phyloP scores from a whole-genome alignment of 2,888 invertebrate species.

The Chloromyia formosa region DNA sequence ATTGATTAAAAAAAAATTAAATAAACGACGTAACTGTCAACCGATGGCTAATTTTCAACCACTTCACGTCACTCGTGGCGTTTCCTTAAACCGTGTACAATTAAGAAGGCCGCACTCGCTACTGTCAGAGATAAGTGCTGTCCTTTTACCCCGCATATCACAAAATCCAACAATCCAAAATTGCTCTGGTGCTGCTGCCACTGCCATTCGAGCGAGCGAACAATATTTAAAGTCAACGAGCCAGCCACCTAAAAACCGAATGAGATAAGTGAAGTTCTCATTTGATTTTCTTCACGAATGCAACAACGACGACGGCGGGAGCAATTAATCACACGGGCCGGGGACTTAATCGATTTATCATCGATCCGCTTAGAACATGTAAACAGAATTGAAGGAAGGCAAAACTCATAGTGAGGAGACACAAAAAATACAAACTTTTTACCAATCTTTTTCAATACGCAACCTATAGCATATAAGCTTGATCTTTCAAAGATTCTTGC shows the following conservation, averaged over 20 bases:
- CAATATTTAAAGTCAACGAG: neutral
- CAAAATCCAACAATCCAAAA: no score
- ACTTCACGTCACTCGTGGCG: no score
- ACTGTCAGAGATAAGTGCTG: constrained; percentile 11
- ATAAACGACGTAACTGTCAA: no score
- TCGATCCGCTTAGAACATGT: constrained; percentile 40
- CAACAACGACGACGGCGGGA: constrained; percentile 28
- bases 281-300: constrained; percentile 46
- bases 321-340: constrained; percentile 48
- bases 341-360: constrained; percentile 50
- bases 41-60: no score
- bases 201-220: no score
- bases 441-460: no score
- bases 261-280: constrained; percentile 47
- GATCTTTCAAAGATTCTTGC: no score
- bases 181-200: no score
- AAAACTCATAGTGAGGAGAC: no score
- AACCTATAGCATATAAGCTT: no score
- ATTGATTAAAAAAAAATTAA: no score
- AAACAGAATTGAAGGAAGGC: constrained; percentile 22
- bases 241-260: constrained; percentile 21
- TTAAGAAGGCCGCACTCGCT: constrained; percentile 26
- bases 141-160: constrained; percentile 30
- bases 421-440: no score
- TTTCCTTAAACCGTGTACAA: neutral